Conservation (phyloP, 1,140 invertebrate genomes). For the Dinoponera quadriceps region DNA sequence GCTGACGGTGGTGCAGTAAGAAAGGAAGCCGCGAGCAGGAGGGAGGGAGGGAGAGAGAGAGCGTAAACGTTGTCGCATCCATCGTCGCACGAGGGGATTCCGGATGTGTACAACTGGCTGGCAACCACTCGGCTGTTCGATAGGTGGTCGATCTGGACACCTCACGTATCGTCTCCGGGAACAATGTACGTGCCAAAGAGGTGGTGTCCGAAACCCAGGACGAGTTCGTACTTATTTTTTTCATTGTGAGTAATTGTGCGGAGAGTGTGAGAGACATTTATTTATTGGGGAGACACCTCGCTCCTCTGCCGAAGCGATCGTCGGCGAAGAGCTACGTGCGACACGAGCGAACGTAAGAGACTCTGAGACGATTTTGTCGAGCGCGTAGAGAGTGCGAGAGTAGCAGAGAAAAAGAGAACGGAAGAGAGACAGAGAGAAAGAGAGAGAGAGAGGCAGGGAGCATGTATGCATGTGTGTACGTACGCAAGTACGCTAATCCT, state of each 20-base stretch:
- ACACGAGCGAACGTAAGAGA: no score
- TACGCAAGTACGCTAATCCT: slow-evolving; percentile 13
- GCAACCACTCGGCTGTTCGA: no score
- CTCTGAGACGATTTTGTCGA: no score
- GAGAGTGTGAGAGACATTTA: slow-evolving; percentile 48
- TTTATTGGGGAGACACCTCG: slow-evolving; percentile 35
- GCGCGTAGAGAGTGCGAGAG: no score
- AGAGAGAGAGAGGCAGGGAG: not conserved
- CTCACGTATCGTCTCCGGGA: not conserved
- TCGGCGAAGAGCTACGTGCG: slow-evolving; percentile 1
- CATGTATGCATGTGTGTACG: not conserved
- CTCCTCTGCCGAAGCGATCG: no score
- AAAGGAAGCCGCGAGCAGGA: no score
- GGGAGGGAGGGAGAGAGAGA: no score
- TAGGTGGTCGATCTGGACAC: no score
- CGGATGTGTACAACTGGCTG: no score
- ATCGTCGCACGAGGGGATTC: no score
- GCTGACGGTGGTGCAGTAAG: slow-evolving; percentile 78
- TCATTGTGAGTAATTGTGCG: slow-evolving; percentile 39
- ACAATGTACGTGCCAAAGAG: slow-evolving; percentile 33
- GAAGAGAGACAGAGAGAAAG: not conserved
- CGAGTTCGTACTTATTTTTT: slow-evolving; percentile 42
- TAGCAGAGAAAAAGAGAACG: not conserved
- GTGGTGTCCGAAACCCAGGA: not conserved
- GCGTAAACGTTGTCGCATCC: no score